Base-by-base conservation (phyloP, 2,888 invertebrate species). In the Oscheius sp. region DNA sequence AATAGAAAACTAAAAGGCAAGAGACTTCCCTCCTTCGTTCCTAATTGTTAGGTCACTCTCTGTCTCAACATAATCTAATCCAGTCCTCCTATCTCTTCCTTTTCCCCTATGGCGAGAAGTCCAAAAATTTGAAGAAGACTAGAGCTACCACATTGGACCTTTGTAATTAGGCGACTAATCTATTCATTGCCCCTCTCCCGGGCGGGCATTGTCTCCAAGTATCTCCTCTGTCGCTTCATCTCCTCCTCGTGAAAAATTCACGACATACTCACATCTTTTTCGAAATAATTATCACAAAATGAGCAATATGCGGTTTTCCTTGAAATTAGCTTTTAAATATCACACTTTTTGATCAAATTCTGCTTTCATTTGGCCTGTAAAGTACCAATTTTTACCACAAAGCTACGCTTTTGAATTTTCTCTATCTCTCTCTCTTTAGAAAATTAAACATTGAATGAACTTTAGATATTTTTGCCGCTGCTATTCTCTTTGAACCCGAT, bases 121-220 rank as follows among this genome's bases (percentile, higher is more conserved):
- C 66, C 58, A 52, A 52, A 52, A 27, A 52, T 10, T n/a, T n/a
- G n/a, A 42, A 42, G 17, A 42, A 15, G 17, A 42, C 42, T 52
- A 12, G 52, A 25, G 23, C 23, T 5, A 25, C 12, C 5, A 65
- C 69, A 61, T 69, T 58, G 57, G 69, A 61, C 65, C 66, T 72
- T 66, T 61, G 65, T 71, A 64, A 68, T 64, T 42, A 42, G 39
- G 45, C 46, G 20, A 15, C 55, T 55, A 55, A 57, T 70, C 63
- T 55, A 55, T 55, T 55, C 55, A 55, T 55, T 55, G 55, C 17
- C 34, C 34, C 55, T 37, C n/a, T n/a, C n/a, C n/a, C n/a, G n/a
- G 55, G 12, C 53, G 53, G 25, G 17, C 34, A 55, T 55, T 55
- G 33, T 33, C 27, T 6, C 33, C 34, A 55, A 55, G 55, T 55